Conservation (phyloP, 2,113 vertebrate genomes). For the Zingel zingel region DNA sequence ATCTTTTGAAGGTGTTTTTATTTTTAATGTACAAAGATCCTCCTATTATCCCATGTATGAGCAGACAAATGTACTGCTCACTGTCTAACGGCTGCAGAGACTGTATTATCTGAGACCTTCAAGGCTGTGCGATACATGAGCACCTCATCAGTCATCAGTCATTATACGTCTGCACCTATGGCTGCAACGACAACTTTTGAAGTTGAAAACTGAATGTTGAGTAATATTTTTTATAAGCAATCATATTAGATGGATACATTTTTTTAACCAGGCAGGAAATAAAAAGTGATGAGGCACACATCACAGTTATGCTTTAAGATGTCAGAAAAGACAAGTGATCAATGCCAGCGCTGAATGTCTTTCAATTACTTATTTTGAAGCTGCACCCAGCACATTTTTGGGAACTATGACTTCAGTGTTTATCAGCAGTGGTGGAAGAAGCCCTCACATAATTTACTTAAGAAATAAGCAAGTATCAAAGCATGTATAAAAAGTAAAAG, state of each 20-base stretch:
- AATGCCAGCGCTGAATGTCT: background rate
- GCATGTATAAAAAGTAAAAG: too few species aligned
- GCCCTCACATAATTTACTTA: too few species aligned
- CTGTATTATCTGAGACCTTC: constrained; percentile 46
- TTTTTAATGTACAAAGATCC: constrained; percentile 35
- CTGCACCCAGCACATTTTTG: background rate
- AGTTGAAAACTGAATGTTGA: background rate
- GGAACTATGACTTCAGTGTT: background rate
- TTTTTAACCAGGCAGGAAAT: background rate
- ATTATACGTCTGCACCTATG: background rate
- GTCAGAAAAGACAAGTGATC: background rate
- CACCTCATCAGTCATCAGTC: too few species aligned
- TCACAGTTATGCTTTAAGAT: background rate
- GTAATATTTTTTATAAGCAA: background rate
- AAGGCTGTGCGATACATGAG: constrained; percentile 35
- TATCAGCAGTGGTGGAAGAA: background rate
- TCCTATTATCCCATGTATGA: background rate
- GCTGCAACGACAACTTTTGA: background rate
- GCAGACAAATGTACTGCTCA: constrained; percentile 36
- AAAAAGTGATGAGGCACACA: background rate
- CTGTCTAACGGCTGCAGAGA: constrained; percentile 36
- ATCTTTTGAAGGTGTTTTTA: constrained; percentile 29
- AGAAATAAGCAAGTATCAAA: too few species aligned
- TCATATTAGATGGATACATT: background rate
- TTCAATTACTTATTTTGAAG: background rate